Percentiles rank a stretch among this genome's conserved stretches.
Conservation (phyloP, 2,797 vertebrate genomes). For the Arvicola amphibius region DNA sequence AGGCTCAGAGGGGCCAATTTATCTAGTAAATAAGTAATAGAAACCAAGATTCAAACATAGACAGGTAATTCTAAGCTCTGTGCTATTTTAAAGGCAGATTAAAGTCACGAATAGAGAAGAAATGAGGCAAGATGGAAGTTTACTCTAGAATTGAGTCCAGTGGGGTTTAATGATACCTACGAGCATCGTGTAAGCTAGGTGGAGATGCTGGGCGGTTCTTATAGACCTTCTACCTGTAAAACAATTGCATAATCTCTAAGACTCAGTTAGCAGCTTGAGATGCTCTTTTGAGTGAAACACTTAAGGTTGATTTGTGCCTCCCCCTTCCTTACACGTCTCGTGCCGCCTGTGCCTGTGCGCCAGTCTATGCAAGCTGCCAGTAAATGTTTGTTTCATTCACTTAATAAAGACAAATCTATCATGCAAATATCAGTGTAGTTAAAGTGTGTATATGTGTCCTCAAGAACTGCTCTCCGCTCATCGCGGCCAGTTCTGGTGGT, state of each 20-base stretch:
- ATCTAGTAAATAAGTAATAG: constrained; percentile 10
- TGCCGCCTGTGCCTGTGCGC: neutral
- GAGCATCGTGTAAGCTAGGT: neutral
- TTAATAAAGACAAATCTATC: neutral
- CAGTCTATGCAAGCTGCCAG: constrained; percentile 3
- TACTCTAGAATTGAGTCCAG: neutral
- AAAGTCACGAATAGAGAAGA: constrained; percentile 14
- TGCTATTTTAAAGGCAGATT: neutral
- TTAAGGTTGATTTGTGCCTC: neutral
- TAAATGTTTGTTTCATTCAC: neutral
- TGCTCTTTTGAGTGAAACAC: constrained; percentile 29
- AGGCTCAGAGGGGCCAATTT: neutral
- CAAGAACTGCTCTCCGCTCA: neutral
- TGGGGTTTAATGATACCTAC: neutral
- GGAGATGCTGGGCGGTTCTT: neutral
- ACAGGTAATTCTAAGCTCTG: neutral
- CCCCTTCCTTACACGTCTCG: neutral
- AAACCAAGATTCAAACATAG: constrained; percentile 15
- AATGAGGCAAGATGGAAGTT: neutral
- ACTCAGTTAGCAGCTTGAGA: neutral
- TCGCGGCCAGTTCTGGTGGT: neutral
- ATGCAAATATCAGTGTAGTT: neutral
- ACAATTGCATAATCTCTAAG: neutral
- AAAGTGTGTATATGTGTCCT: neutral
- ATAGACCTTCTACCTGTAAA: neutral